These are phyloP conservation scores for Cirrhinus mrigala DNA, from an alignment of 2,797 vertebrate genomes.

Conservation along the genomic window DNA sequence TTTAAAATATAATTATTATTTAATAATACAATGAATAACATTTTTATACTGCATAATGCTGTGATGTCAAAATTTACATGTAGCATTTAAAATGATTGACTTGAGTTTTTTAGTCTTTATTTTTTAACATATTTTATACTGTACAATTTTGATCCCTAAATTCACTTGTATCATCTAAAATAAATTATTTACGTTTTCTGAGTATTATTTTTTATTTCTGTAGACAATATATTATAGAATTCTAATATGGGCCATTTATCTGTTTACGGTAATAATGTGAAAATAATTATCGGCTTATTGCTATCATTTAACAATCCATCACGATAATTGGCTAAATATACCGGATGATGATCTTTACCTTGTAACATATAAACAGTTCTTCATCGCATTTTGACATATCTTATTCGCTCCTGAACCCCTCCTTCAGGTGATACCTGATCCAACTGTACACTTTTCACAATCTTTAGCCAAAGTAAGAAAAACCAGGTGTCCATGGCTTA, in stretches of 20 bases:
- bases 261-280: too few relatives aligned
- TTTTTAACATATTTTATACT: too few relatives aligned
- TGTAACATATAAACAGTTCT: constrained; percentile 6
- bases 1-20: too few relatives aligned
- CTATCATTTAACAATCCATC: neutral
- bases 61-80: neutral
- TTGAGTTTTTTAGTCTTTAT: too few relatives aligned
- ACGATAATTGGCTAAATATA: constrained; percentile 42
- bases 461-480: constrained; percentile 36
- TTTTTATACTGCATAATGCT: neutral
- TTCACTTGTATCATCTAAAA: neutral
- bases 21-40: neutral
- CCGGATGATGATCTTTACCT: constrained; percentile 16
- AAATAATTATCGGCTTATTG: neutral
- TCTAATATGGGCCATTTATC: too few relatives aligned
- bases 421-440: constrained; percentile 44
- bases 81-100: neutral
- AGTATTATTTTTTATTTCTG: too few relatives aligned
- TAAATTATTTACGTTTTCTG: neutral
- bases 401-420: constrained; percentile 19
- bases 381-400: constrained; percentile 22
- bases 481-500: constrained; percentile 29
- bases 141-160: neutral
- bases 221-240: too few relatives aligned
- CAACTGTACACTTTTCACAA: constrained; percentile 31